Evolutionary conservation across 1,140 invertebrate species (phyloP), one percentile per base, ranked within the genome.

Genomic region (Cydia amplana): DNA sequence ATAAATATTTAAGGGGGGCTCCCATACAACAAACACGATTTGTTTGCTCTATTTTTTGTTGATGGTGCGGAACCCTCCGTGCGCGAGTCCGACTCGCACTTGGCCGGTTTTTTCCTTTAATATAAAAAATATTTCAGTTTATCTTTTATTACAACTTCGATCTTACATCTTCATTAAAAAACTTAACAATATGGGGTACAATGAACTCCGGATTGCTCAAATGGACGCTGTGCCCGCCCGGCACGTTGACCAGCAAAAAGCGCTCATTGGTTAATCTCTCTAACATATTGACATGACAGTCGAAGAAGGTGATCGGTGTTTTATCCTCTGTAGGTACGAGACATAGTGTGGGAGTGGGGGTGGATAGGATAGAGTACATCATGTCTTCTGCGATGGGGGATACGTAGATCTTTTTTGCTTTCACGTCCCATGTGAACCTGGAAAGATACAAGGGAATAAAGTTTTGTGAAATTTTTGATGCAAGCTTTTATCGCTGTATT

Each of bases 401-500:
- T 20, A 60, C 55, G 55, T 60, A 60, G 55, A 60, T 20, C 18
- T 60, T 60, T 18, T 60, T 60, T 60, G 55, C n/a, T 60, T 20
- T 60, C 4, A 60, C 10, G 18, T 60, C 55, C 55, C 55, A 60
- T 60, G 55, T 60, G 55, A 60, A 60, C 18, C 55, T 60, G 18
- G 9, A 60, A 60, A 7, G 6, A 49, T 49, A 10, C 5, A 40
- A 40, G 36, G 36, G 1, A n/a, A n/a, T n/a, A n/a, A n/a, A n/a
- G n/a, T n/a, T n/a, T n/a, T n/a, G n/a, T n/a, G n/a, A n/a, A n/a
- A n/a, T n/a, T n/a, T n/a, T n/a, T n/a, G n/a, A n/a, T n/a, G n/a
- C n/a, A n/a, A n/a, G n/a, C n/a, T n/a, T n/a, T n/a, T n/a, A n/a
- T 25, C 1, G 3, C 25, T 25, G 25, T 25, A 25, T 25, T 25